Evolutionary conservation across 30 jellyfish, hydroid and myxozoan species (phyloP), one percentile per base, ranked within the genome.

Genomic region (Aurelia aurita): DNA sequence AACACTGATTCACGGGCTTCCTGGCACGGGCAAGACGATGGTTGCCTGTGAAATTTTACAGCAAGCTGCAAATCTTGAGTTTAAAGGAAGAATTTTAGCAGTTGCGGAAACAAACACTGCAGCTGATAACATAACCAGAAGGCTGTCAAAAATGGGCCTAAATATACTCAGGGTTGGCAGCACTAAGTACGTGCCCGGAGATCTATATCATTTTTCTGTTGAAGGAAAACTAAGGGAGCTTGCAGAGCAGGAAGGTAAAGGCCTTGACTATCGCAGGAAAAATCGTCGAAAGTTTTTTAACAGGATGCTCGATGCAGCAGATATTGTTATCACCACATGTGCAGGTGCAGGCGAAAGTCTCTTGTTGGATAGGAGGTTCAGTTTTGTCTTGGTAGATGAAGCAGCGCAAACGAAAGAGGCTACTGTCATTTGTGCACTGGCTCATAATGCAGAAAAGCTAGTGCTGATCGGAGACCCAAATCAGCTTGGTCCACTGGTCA

Each of bases 401-500:
- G 86, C 86, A 29, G 46, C 86, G 13, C 86, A 74, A 14, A 74
- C 86, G 2, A 74, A 53, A n/a, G 86, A 74, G 27, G 73, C 76
- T 23, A 74, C 86, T 12, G 15, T 53, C 15, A 34, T 74, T 8
- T 74, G 86, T 32, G 73, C 76, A 14, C 34, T 74, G 21, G 25
- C 80, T 19, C 74, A 45, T 15, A 74, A 74, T 10, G 86, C 79
- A 18, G 63, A 74, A 72, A 74, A 74, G 28, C 45, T 74, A 34
- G 86, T 74, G 77, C n/a, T 74, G 86, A 74, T 74, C 9, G 86
- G 86, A 12, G 86, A 74, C 22, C 71, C 86, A 14, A 74, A 47
- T 18, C 86, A 74, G 21, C 10, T 74, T 14, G 86, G 86, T 7
- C 86, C 86, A 18, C 18, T 74, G 8, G 86, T 74, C 20, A 47